Evolutionary conservation across 2,888 invertebrate genomes (phyloP).

Genomic region (Mayetiola destructor): DNA sequence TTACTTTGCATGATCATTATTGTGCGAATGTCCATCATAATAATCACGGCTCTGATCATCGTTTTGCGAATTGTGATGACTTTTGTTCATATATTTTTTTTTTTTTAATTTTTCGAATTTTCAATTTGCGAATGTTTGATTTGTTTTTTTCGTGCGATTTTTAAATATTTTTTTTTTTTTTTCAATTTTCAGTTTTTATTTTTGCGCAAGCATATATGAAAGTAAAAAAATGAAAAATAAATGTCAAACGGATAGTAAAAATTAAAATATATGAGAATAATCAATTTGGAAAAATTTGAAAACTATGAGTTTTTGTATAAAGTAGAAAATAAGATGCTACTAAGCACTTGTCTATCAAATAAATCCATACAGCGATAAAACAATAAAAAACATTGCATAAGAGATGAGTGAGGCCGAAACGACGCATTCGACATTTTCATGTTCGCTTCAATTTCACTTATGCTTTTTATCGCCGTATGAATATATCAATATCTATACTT

Average conservation of each 20-base stretch:
- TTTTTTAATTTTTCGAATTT: background rate
- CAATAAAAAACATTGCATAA: no score
- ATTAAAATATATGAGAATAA: background rate
- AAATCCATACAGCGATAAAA: no score
- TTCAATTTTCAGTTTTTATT: background rate
- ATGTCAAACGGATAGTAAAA: background rate
- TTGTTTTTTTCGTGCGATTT: no score
- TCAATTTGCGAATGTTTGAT: no score
- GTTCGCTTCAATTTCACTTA: no score
- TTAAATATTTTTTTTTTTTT: background rate
- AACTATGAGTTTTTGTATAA: no score
- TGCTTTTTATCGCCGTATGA: no score
- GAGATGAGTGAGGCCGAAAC: no score
- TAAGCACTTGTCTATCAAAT: no score
- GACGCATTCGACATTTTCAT: no score
- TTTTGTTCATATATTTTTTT: constrained; percentile 12
- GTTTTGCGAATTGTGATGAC: constrained; percentile 19
- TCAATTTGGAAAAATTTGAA: background rate
- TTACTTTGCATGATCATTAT: constrained; percentile 26
- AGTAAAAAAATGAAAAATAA: background rate
- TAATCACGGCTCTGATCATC: constrained; percentile 26
- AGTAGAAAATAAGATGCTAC: background rate
- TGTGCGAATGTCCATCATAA: constrained; percentile 26
- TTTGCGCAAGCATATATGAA: constrained; percentile 11
- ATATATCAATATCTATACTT: no score